Conservation (phyloP, 2,113 vertebrate species). For the Entosphenus tridentatus region DNA sequence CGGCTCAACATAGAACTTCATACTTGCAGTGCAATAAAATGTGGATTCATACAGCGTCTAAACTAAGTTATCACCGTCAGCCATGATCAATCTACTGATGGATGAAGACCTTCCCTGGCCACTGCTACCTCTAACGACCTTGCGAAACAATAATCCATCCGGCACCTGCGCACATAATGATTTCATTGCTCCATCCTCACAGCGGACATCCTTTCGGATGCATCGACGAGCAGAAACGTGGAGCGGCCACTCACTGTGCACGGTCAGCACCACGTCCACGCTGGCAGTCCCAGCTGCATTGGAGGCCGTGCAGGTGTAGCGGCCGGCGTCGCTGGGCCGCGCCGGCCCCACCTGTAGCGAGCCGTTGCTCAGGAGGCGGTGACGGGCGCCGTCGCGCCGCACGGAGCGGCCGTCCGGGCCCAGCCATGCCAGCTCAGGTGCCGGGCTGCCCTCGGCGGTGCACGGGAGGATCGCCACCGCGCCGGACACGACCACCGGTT, state of each 20-base stretch:
- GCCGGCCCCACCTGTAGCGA: conserved; percentile 52
- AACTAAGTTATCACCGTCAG: no score
- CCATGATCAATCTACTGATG: no score
- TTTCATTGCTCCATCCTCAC: no score
- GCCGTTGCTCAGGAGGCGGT: conserved; percentile 40
- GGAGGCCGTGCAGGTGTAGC: conserved; percentile 47
- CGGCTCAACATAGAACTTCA: no score
- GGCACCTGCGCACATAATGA: no score
- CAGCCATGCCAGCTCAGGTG: conserved; percentile 45
- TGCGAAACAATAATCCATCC: no score
- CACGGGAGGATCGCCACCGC: conserved; percentile 51
- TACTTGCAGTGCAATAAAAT: no score
- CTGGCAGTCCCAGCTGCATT: conserved; percentile 48
- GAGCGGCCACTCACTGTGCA: conserved; percentile 33
- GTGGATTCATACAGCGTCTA: no score
- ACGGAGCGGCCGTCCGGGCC: conserved; percentile 30
- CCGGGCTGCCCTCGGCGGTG: conserved; percentile 39
- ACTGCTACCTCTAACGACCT: no score
- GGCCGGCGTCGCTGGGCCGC: conserved; percentile 37
- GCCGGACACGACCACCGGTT: conserved; percentile 33
- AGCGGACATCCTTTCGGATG: no score
- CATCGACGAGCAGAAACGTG: no score
- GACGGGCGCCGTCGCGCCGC: conserved; percentile 14
- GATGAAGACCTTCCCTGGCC: no score
- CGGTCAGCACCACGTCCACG: conserved; percentile 27